Conservation (phyloP, 1,140 invertebrate species). For the Neoseiulus cucumeris region DNA sequence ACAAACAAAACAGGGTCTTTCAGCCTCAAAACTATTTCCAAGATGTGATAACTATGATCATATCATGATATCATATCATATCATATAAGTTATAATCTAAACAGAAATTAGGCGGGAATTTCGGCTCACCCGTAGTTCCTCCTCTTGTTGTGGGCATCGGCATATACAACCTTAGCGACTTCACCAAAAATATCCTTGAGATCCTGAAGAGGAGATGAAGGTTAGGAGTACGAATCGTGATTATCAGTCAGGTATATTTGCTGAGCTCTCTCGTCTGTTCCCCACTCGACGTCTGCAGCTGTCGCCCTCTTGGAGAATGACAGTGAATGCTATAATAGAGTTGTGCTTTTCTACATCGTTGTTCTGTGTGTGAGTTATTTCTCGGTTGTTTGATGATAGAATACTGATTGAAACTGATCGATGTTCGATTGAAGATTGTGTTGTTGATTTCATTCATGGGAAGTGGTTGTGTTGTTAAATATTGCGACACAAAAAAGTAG, state of each 20-base stretch:
- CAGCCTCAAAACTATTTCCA: not conserved
- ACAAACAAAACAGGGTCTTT: not conserved
- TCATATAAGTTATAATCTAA: not conserved
- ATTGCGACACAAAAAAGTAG: too few relatives aligned
- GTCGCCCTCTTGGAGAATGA: too few relatives aligned
- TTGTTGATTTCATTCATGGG: too few relatives aligned
- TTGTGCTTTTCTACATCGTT: too few relatives aligned
- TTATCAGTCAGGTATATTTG: not conserved
- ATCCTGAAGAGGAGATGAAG: not conserved
- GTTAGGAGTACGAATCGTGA: not conserved
- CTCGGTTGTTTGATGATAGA: too few relatives aligned
- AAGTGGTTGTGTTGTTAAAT: too few relatives aligned
- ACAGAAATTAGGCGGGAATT: not conserved
- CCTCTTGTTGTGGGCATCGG: constrained; percentile 3
- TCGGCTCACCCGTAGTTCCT: not conserved
- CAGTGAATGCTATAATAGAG: too few relatives aligned
- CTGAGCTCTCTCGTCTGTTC: too few relatives aligned
- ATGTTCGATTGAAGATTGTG: too few relatives aligned
- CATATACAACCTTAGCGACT: constrained; percentile 7
- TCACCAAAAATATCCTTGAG: constrained; percentile 10
- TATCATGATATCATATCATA: not conserved
- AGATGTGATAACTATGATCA: not conserved
- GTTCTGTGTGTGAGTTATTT: too few relatives aligned
- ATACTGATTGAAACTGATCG: too few relatives aligned
- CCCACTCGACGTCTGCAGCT: too few relatives aligned